Conservation (phyloP, 1,140 invertebrate species). For the Ips typographus region DNA sequence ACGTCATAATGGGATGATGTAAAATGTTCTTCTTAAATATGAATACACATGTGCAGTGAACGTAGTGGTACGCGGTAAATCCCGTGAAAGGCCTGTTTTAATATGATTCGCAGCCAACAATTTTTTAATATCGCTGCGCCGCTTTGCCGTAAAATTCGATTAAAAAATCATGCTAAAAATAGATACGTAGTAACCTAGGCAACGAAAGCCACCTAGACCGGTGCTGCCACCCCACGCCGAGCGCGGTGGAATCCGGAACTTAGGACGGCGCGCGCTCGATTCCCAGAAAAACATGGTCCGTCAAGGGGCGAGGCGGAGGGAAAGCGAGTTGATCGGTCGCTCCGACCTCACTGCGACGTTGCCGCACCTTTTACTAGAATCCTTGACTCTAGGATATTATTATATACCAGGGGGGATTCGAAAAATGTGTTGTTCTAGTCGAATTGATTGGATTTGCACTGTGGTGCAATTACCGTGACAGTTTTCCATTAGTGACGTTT, state of each 20-base stretch:
- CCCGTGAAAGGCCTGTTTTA: too few relatives aligned
- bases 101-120: too few relatives aligned
- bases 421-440: not conserved
- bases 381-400: not conserved
- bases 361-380: not conserved
- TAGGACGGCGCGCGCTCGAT: slow-evolving; percentile 15
- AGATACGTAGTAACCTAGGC: slow-evolving; percentile 34
- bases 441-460: too few relatives aligned
- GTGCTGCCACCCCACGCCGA: slow-evolving; percentile 42
- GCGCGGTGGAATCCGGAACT: slow-evolving; percentile 43
- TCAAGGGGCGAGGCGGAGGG: slow-evolving; percentile 1
- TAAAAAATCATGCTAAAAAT: slow-evolving; percentile 37
- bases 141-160: slow-evolving; percentile 1
- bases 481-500: too few relatives aligned
- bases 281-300: not conserved
- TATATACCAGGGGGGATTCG: not conserved
- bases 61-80: too few relatives aligned
- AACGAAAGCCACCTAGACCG: slow-evolving; percentile 12
- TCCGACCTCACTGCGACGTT: not conserved
- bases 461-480: too few relatives aligned
- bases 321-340: slow-evolving; percentile 2
- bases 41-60: too few relatives aligned
- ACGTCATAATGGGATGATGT: too few relatives aligned
- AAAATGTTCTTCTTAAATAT: too few relatives aligned
- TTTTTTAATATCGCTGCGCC: too few relatives aligned